Evolutionary conservation across 2,113 vertebrate species (phyloP).

Genomic region (Phyllostomus discolor): DNA sequence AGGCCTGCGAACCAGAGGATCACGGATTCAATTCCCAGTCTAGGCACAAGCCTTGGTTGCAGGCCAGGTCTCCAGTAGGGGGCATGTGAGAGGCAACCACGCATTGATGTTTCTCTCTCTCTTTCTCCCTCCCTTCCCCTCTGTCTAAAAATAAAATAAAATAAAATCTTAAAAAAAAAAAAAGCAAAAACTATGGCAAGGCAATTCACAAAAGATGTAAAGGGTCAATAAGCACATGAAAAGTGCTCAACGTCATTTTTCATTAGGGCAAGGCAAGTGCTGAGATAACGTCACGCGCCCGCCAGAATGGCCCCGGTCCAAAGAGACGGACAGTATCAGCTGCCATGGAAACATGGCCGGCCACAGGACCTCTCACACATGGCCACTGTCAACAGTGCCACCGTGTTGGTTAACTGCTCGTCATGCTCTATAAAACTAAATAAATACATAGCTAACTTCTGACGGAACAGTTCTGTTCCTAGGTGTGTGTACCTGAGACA

Average conservation of each 20-base stretch:
- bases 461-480: not conserved
- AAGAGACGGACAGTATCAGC: rapidly evolving
- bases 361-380: rapidly evolving
- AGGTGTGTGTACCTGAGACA: not conserved
- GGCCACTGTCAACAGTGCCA: rapidly evolving
- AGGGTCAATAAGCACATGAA: not conserved
- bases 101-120: too few relatives aligned
- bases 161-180: too few relatives aligned
- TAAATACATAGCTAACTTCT: not conserved
- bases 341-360: rapidly evolving
- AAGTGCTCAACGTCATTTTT: not conserved
- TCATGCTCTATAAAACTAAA: not conserved
- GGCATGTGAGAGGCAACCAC: too few relatives aligned
- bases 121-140: too few relatives aligned
- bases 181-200: not conserved
- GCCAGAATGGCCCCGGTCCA: not conserved
- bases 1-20: too few relatives aligned
- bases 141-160: too few relatives aligned
- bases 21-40: too few relatives aligned
- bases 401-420: not conserved
- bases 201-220: not conserved
- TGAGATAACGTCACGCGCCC: not conserved
- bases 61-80: too few relatives aligned
- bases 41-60: too few relatives aligned
- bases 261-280: not conserved